These are phyloP conservation scores for Pocota personata DNA, from an alignment of 2,888 invertebrate species.

Conservation along the genomic window DNA sequence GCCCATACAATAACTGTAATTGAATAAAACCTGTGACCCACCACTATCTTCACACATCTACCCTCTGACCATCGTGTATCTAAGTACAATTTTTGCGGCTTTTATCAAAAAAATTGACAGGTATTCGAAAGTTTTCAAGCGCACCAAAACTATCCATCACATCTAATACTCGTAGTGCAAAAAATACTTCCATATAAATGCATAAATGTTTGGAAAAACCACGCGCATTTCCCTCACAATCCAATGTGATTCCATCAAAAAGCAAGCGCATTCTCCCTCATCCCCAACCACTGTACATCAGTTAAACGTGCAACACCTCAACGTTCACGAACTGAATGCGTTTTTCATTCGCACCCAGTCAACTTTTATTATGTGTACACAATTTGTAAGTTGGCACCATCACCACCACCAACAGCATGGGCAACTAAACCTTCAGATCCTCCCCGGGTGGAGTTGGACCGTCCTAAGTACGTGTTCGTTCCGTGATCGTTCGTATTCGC, in stretches of 20 bases:
- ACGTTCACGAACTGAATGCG: conserved; percentile 39
- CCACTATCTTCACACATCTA: not conserved
- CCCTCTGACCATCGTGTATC: not conserved
- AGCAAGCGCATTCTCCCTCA: not conserved
- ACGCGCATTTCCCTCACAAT: conserved; percentile 23
- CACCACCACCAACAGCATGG: not conserved
- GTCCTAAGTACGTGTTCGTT: conserved; percentile 57
- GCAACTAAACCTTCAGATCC: conserved; percentile 32
- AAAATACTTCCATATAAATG: conserved; percentile 15
- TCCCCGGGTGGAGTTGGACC: conserved; percentile 49
- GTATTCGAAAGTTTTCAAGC: conserved; percentile 62
- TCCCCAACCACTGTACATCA: not conserved
- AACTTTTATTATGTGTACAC: conserved; percentile 71
- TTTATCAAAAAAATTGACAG: conserved; percentile 63
- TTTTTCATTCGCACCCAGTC: conserved; percentile 68
- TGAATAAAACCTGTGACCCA: not conserved
- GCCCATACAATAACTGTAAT: not conserved
- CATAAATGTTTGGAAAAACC: conserved; percentile 36
- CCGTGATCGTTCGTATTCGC: conserved; percentile 48
- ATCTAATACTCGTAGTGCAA: not conserved
- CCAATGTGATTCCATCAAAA: conserved; percentile 44
- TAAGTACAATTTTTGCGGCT: conserved; percentile 47
- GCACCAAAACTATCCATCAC: conserved; percentile 31
- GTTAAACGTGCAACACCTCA: conserved; percentile 10
- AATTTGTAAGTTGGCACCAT: conserved; percentile 70